Evolutionary conservation across 1,140 invertebrate species (phyloP).

Genomic region (Dreissena polymorpha): DNA sequence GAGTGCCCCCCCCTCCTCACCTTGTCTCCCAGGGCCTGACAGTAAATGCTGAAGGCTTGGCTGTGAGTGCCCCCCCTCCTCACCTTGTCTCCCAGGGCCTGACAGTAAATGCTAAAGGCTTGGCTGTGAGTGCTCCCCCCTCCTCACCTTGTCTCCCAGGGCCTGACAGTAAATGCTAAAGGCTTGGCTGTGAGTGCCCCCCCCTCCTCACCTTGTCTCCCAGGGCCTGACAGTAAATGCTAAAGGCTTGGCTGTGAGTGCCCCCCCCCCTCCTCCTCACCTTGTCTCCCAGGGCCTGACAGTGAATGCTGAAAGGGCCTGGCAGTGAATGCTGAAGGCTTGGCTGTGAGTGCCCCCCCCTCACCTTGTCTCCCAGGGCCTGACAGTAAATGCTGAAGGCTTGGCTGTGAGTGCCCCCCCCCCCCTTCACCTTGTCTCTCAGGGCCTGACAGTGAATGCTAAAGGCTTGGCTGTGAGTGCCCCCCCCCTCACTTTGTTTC

Average conservation of each 20-base stretch:
- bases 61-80: slow-evolving; percentile 97
- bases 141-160: too few species aligned
- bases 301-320: slow-evolving; percentile 97
- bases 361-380: slow-evolving; percentile 84
- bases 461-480: slow-evolving; percentile 99
- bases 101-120: slow-evolving; percentile 94
- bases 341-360: slow-evolving; percentile 97
- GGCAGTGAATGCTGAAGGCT: slow-evolving; percentile 98
- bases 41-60: slow-evolving; percentile 97
- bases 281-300: slow-evolving; percentile 83
- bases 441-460: slow-evolving; percentile 87
- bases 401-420: slow-evolving; percentile 97
- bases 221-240: slow-evolving; percentile 87
- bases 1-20: slow-evolving; percentile 96
- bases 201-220: too few species aligned
- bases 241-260: slow-evolving; percentile 98
- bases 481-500: too few species aligned
- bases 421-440: too few species aligned
- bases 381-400: slow-evolving; percentile 93
- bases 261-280: too few species aligned
- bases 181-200: slow-evolving; percentile 99
- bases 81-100: slow-evolving; percentile 84
- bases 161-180: slow-evolving; percentile 90
- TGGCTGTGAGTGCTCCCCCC: slow-evolving; percentile 97
- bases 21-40: slow-evolving; percentile 83